Percentiles rank a stretch among this genome's conserved stretches.
Conservation (phyloP, 2,797 vertebrate species). For the Enteromius paludinosus region DNA sequence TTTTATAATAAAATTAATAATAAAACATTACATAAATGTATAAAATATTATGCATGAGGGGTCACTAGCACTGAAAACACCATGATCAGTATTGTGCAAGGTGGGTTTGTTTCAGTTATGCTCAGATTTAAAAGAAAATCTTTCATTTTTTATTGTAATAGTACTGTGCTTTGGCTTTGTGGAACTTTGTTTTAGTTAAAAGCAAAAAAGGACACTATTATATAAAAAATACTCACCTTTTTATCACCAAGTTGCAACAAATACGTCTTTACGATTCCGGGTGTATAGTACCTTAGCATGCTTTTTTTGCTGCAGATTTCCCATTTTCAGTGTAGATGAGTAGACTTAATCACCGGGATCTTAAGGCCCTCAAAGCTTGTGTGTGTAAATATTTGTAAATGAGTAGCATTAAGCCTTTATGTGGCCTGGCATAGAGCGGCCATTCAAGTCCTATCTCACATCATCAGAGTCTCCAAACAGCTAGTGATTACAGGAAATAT, state of each 20-base stretch:
- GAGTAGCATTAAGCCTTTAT: slow-evolving; percentile 36
- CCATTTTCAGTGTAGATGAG: slow-evolving; percentile 11
- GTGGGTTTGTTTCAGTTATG: not conserved
- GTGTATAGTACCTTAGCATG: not conserved
- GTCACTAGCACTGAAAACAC: not conserved
- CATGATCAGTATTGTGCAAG: not conserved
- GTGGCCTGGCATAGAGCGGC: slow-evolving; percentile 28
- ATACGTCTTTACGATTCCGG: not conserved
- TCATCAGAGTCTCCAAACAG: slow-evolving; percentile 23
- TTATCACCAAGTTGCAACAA: not conserved
- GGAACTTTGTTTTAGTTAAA: not conserved
- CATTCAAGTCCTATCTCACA: slow-evolving; percentile 46
- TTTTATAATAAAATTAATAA: too few species aligned
- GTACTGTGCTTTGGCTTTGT: not conserved
- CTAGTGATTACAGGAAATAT: slow-evolving; percentile 53
- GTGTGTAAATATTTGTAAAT: slow-evolving; percentile 53
- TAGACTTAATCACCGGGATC: slow-evolving; percentile 22
- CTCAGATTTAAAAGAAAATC: not conserved
- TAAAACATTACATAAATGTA: not conserved
- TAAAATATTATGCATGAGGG: not conserved
- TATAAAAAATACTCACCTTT: not conserved
- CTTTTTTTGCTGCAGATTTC: not conserved
- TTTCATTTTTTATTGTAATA: not conserved
- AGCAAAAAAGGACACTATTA: not conserved
- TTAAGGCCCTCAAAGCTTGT: slow-evolving; percentile 33